Evolutionary conservation across 2,888 invertebrate species (phyloP).

Genomic region (Hemithea aestivaria): DNA sequence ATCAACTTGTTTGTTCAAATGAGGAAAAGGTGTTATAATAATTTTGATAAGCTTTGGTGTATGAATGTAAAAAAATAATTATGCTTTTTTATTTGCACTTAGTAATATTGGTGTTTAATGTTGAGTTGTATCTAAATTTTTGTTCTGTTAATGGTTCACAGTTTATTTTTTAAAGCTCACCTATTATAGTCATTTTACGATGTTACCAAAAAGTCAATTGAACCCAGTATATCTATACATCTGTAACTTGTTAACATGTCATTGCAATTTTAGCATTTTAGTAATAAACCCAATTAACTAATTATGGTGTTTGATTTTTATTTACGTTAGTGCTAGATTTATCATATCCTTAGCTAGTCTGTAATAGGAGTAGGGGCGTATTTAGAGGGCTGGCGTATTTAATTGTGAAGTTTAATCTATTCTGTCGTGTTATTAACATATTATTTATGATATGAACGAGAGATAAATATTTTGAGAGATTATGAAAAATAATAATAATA

Average conservation of each 20-base stretch:
- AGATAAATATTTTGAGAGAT: too few relatives aligned
- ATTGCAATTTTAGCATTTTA: conserved; percentile 66
- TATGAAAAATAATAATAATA: too few relatives aligned
- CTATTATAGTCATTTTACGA: conserved; percentile 43
- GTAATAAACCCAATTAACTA: conserved; percentile 70
- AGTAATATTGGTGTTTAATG: conserved; percentile 33
- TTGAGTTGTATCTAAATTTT: conserved; percentile 48
- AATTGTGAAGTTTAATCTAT: too few relatives aligned
- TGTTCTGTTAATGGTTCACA: conserved; percentile 50
- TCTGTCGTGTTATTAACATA: too few relatives aligned
- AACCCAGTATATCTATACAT: conserved; percentile 36
- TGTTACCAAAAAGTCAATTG: conserved; percentile 73
- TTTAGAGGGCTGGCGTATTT: too few relatives aligned
- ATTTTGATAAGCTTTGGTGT: conserved; percentile 41
- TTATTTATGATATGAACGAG: too few relatives aligned
- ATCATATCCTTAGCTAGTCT: too few relatives aligned
- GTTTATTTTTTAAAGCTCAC: conserved; percentile 41
- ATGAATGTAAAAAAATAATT: conserved; percentile 25
- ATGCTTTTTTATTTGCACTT: conserved; percentile 40
- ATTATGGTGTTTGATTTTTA: conserved; percentile 35
- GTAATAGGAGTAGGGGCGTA: too few relatives aligned
- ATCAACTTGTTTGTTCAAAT: conserved; percentile 33
- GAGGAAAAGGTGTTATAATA: conserved; percentile 32
- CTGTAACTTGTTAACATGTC: conserved; percentile 53
- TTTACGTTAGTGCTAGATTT: too few relatives aligned